Base-by-base conservation (phyloP, 2,797 vertebrate genomes). In the Philypnodon macrostomus region DNA sequence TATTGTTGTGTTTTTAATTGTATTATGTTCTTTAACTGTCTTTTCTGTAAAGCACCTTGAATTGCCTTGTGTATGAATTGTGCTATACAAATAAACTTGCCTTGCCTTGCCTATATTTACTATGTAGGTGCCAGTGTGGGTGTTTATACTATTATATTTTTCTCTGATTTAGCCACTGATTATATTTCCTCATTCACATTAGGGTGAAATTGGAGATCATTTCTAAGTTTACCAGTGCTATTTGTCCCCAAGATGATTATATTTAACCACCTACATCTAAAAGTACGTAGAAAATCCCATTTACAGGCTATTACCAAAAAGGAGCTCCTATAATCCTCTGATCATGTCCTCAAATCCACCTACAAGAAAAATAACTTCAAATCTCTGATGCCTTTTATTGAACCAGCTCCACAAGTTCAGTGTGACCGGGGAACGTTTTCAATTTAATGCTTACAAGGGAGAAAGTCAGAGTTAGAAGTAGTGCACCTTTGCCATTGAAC, bases 271-370 rank as follows among this genome's bases (percentile, higher is more conserved):
- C 16, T 53, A 37, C 21, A 36, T n/a, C 48, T 57, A 26, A 63
- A 73, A 62, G 17, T 4, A 52, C 13, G 31, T 19, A 40, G 47
- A 65, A n/a, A 78, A 78, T 68, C 53, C 61, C 38, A 66, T 77
- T 70, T 59, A 27, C 23, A 57, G 45, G 53, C 58, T 51, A 53
- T 18, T 33, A 58, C 16, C 44, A 23, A 58, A 56, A 23, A 2
- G 40, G 14, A 46, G 38, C 66, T 69, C 39, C 47, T 48, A 30
- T 27, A 57, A 40, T 33, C 42, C 13, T 16, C 53, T 66, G 24
- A 53, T 67, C 26, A 27, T 26, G 7, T 45, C 52, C 48, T n/a
- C 47, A 58, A 67, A 63, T 30, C 44, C 35, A 50, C 44, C 21
- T 5, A 3, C 6, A 33, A 2, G 8, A 4, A n/a, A 44, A 44